phyloP scores from a whole-genome alignment of 2,797 vertebrate species.

The Anguilla pacifica region DNA sequence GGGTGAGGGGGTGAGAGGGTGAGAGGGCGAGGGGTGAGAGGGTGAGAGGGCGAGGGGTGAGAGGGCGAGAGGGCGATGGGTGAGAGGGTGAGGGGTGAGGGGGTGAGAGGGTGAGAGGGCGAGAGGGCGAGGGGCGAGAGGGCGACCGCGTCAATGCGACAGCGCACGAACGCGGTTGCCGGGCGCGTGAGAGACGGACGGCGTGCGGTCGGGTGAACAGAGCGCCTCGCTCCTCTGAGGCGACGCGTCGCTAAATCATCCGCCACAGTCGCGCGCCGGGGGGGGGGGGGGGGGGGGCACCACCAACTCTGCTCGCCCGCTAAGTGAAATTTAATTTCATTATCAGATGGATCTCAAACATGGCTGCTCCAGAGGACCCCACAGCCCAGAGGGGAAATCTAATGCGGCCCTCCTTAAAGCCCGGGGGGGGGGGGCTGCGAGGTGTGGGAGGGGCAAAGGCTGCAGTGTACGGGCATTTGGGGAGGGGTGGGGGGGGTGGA shows the following conservation, averaged over 20 bases:
- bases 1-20: too few species aligned
- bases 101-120: too few species aligned
- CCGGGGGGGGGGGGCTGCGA: background rate
- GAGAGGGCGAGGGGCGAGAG: background rate
- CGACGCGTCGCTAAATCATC: background rate
- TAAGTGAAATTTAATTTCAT: constrained; percentile 17
- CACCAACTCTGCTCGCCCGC: background rate
- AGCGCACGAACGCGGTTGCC: background rate
- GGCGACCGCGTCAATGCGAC: background rate
- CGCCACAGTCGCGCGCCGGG: background rate
- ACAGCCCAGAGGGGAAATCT: background rate
- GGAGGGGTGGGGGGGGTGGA: background rate
- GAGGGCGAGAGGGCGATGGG: too few species aligned
- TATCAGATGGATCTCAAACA: background rate
- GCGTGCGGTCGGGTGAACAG: background rate
- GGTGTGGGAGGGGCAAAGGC: background rate
- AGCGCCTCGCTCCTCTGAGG: background rate
- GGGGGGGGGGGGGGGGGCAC: background rate
- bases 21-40: too few species aligned
- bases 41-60: too few species aligned
- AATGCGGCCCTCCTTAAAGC: background rate
- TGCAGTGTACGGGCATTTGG: background rate
- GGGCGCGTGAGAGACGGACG: background rate
- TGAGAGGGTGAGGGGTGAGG: too few species aligned
- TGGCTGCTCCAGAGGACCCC: background rate